phyloP scores from a whole-genome alignment of 2,888 invertebrate genomes.

The Agrochola macilenta region DNA sequence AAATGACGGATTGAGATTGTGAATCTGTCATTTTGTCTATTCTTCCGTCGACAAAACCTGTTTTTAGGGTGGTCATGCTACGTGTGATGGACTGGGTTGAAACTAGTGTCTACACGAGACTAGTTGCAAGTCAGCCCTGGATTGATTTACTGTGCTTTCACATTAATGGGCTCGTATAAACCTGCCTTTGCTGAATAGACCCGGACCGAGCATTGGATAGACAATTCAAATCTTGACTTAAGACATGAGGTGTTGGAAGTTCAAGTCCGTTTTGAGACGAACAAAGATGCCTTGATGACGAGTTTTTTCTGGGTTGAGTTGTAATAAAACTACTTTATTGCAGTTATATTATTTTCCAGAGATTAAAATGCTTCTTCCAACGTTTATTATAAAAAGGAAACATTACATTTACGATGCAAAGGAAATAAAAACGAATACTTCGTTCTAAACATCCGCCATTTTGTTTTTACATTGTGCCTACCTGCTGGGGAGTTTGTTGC shows the following conservation, averaged over 20 bases:
- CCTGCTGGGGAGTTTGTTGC: no score
- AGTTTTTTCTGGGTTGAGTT: not conserved
- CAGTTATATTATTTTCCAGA: not conserved
- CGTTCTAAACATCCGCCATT: constrained; percentile 46
- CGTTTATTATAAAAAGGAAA: constrained; percentile 20
- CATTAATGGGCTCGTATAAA: no score
- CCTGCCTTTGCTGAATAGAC: not conserved
- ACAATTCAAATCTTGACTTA: not conserved
- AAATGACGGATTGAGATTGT: no score
- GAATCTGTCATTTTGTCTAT: no score
- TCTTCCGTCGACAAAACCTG: no score
- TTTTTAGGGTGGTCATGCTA: no score
- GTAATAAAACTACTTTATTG: not conserved
- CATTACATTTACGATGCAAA: constrained; percentile 21
- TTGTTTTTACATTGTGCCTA: constrained; percentile 22
- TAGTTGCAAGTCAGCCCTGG: no score
- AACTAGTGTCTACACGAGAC: no score
- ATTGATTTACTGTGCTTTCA: no score
- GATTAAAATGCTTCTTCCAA: not conserved
- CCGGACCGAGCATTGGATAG: not conserved
- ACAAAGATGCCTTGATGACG: not conserved
- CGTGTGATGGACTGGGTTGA: no score
- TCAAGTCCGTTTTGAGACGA: not conserved
- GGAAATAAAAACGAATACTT: constrained; percentile 24
- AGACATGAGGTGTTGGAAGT: not conserved